A percentile compares a stretch with the other conserved stretches of the same genome.
Conservation (phyloP, 2,888 invertebrate species). For the Neocrepidodera transversa region DNA sequence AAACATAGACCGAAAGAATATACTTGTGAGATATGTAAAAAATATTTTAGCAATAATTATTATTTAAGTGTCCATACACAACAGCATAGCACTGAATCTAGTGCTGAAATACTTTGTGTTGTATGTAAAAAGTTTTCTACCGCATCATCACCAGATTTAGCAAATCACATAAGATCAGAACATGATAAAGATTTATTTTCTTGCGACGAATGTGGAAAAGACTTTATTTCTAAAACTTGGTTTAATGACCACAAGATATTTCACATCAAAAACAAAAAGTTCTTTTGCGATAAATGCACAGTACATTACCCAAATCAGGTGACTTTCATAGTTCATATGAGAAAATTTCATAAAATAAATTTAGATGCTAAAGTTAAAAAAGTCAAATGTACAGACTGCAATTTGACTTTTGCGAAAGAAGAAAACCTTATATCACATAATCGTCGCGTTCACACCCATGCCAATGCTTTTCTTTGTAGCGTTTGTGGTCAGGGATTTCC, state of each 20-base stretch:
- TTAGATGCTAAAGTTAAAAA: background rate
- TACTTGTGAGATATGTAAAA: constrained; percentile 51
- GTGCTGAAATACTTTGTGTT: constrained; percentile 4
- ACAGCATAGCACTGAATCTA: constrained; percentile 3
- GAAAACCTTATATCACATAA: constrained; percentile 43
- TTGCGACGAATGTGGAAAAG: constrained; percentile 64
- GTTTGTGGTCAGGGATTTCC: constrained; percentile 58
- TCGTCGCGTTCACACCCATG: constrained; percentile 47
- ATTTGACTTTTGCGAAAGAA: constrained; percentile 45
- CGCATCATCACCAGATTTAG: constrained; percentile 10
- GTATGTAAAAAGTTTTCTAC: constrained; percentile 17
- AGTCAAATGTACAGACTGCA: constrained; percentile 20
- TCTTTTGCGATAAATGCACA: background rate
- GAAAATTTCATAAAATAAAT: background rate
- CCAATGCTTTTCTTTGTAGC: constrained; percentile 55
- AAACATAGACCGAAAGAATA: constrained; percentile 46
- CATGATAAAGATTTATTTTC: constrained; percentile 58
- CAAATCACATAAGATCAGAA: constrained; percentile 39
- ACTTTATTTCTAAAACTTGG: constrained; percentile 63
- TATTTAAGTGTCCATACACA: constrained; percentile 20
- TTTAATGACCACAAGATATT: constrained; percentile 65
- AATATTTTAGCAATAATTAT: constrained; percentile 38
- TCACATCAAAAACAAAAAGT: constrained; percentile 45
- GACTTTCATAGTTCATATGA: background rate
- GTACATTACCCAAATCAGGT: background rate